Conservation (phyloP, 2,888 invertebrate genomes). For the Labia minor region DNA sequence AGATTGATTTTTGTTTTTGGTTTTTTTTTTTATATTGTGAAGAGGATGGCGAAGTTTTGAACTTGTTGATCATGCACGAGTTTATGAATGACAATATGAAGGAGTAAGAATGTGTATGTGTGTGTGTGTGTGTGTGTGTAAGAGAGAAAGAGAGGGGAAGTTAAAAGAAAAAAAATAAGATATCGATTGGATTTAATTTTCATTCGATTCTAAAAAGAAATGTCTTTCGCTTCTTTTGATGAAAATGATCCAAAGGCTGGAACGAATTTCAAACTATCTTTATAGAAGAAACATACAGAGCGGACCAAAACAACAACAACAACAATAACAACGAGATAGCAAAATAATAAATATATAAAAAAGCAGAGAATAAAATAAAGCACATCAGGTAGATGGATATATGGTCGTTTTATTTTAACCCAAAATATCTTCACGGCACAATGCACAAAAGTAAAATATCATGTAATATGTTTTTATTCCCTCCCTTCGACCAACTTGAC, state of each 20-base stretch:
- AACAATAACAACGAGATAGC: background rate
- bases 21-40: background rate
- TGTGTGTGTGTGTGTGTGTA: too few species aligned
- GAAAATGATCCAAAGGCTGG: constrained; percentile 7
- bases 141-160: too few species aligned
- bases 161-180: too few species aligned
- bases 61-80: background rate
- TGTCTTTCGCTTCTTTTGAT: background rate
- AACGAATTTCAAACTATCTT: constrained; percentile 7
- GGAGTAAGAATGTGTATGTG: background rate
- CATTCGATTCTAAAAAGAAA: background rate
- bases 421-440: constrained; percentile 13
- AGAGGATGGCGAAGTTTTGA: too few species aligned
- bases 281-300: constrained; percentile 1
- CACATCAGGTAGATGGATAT: constrained; percentile 13
- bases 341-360: background rate
- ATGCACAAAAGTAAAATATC: constrained; percentile 13
- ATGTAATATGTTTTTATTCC: constrained; percentile 4
- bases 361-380: background rate
- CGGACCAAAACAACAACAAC: background rate
- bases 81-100: background rate
- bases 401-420: constrained; percentile 13
- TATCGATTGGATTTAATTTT: background rate
- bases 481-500: background rate
- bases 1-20: background rate